These are phyloP conservation scores for Daptonema setosum DNA, from an alignment of 2,888 invertebrate genomes.

Conservation along the genomic window DNA sequence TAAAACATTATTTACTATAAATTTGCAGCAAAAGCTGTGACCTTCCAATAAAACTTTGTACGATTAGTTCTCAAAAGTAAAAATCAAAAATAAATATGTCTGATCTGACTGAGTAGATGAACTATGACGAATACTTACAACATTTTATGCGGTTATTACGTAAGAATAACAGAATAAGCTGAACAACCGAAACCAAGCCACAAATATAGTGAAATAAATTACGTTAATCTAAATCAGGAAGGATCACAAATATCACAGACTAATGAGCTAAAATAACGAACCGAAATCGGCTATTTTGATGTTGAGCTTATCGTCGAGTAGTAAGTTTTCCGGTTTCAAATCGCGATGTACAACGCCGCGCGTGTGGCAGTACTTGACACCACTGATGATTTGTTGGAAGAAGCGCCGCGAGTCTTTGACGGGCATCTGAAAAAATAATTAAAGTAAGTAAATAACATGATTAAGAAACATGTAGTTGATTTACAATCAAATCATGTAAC, in stretches of 20 bases:
- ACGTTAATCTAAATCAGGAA: not conserved
- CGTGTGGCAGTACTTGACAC: constrained; percentile 79
- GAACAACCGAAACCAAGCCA: not conserved
- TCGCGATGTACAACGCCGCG: constrained; percentile 97
- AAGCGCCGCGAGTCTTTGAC: constrained; percentile 83
- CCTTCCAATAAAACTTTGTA: too few species aligned
- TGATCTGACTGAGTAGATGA: too few species aligned
- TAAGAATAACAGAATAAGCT: not conserved
- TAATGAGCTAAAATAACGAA: not conserved
- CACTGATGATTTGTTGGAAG: constrained; percentile 95
- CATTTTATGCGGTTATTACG: too few species aligned
- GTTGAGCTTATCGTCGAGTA: constrained; percentile 70
- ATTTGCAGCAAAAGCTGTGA: too few species aligned
- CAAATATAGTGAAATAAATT: not conserved
- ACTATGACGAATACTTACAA: too few species aligned
- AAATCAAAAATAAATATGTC: too few species aligned
- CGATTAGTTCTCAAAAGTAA: too few species aligned
- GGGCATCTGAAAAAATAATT: constrained; percentile 49
- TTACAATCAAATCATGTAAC: too few species aligned
- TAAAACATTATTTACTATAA: too few species aligned
- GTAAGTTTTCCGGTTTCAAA: constrained; percentile 80
- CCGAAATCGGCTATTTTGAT: constrained; percentile 74
- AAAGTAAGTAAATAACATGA: too few species aligned
- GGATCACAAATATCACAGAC: not conserved
- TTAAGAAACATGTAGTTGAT: too few species aligned